Conservation (phyloP, 1,140 invertebrate genomes). For the Diploscapter pachys region DNA sequence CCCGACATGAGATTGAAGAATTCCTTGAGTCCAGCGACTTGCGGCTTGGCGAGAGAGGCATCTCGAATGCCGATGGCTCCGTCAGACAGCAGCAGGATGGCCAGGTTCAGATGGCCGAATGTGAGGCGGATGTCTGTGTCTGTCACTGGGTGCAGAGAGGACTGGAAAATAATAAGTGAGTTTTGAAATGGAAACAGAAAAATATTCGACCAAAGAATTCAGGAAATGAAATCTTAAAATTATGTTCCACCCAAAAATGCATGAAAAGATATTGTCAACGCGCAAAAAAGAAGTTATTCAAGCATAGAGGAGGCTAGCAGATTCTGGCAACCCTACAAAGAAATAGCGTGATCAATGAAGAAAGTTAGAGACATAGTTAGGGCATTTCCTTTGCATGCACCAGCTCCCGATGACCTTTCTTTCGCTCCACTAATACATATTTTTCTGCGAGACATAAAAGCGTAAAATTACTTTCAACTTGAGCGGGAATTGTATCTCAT, state of each 20-base stretch:
- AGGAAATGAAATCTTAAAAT: too few species aligned
- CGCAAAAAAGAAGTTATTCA: too few species aligned
- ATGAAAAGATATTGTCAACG: too few species aligned
- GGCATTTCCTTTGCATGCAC: too few species aligned
- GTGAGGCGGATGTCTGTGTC: constrained; percentile 5
- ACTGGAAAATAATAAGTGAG: neutral
- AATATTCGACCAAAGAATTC: too few species aligned
- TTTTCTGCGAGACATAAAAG: neutral
- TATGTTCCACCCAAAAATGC: too few species aligned
- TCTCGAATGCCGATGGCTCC: constrained; percentile 4
- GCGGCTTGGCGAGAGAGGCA: constrained; percentile 1
- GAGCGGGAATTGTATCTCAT: constrained; percentile 16
- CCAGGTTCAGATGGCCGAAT: constrained; percentile 18
- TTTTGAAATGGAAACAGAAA: too few species aligned
- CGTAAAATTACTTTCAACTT: neutral
- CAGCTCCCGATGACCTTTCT: neutral
- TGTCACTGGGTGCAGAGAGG: neutral
- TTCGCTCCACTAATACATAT: neutral
- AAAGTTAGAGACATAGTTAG: too few species aligned
- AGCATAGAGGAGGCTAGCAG: too few species aligned
- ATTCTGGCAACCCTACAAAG: too few species aligned
- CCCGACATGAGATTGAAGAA: constrained; percentile 10
- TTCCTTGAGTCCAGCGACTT: constrained; percentile 1
- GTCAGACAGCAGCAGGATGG: constrained; percentile 9
- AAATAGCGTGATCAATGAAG: too few species aligned